Conservation (phyloP, 2,888 invertebrate species). For the Hirtodrosophila duncani region DNA sequence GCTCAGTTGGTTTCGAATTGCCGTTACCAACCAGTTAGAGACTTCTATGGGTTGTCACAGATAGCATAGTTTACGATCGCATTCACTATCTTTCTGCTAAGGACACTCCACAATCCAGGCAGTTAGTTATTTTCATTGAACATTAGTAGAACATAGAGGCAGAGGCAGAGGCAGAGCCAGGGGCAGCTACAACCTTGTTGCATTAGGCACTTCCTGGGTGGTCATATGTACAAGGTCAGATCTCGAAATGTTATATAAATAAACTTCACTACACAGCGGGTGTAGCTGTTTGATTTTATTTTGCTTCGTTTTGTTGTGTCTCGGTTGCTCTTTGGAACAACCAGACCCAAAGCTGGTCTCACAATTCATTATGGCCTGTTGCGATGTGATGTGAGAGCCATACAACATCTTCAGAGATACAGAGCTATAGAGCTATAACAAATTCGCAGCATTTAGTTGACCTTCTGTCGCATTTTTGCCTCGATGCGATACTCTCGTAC, state of each 20-base stretch:
- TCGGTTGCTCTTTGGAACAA: slow-evolving; percentile 29
- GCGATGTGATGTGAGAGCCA: slow-evolving; percentile 61
- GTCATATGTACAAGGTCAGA: slow-evolving; percentile 50
- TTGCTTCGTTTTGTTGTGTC: slow-evolving; percentile 7
- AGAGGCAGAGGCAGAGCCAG: too few relatives aligned
- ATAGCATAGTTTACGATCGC: slow-evolving; percentile 13
- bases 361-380: slow-evolving; percentile 33
- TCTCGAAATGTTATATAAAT: slow-evolving; percentile 27
- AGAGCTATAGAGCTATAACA: slow-evolving; percentile 33
- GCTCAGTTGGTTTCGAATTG: slow-evolving; percentile 52
- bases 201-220: slow-evolving; percentile 25
- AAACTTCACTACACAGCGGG: slow-evolving; percentile 49
- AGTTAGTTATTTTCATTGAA: too few relatives aligned
- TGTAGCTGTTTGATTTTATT: slow-evolving; percentile 28
- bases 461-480: slow-evolving; percentile 56
- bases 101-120: too few relatives aligned
- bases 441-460: slow-evolving; percentile 63
- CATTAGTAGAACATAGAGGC: too few relatives aligned
- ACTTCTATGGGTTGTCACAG: too few relatives aligned
- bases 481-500: slow-evolving; percentile 40
- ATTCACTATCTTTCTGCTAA: neutral
- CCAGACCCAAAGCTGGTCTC: slow-evolving; percentile 18
- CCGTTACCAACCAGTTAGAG: too few relatives aligned
- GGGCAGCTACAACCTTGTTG: slow-evolving; percentile 32
- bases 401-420: slow-evolving; percentile 25